phyloP scores from a whole-genome alignment of 2,113 vertebrate species.

The Sinocyclocheilus rhinocerous region DNA sequence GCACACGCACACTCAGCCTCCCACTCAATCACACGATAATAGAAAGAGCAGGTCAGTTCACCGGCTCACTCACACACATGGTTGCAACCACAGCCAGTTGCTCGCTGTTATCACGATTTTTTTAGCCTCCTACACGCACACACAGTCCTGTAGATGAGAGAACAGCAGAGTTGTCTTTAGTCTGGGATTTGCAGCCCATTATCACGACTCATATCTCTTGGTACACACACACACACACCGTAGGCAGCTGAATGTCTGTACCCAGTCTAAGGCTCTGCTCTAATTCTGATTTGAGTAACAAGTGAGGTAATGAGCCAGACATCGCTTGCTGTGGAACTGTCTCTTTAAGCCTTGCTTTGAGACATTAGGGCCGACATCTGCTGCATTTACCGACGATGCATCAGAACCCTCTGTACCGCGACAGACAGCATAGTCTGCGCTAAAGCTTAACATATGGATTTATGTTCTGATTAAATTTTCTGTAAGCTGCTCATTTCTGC shows the following conservation, averaged over 20 bases:
- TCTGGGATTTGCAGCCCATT: conserved; percentile 41
- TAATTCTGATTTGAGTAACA: conserved; percentile 8
- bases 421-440: neutral
- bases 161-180: conserved; percentile 8
- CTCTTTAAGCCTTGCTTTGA: neutral
- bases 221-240: conserved; percentile 6
- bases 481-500: neutral
- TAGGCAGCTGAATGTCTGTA: conserved; percentile 28
- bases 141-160: neutral
- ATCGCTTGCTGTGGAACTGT: neutral
- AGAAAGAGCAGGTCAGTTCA: conserved; percentile 49
- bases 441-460: conserved; percentile 5
- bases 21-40: conserved; percentile 38
- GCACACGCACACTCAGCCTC: conserved; percentile 41
- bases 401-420: neutral
- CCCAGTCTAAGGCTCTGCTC: neutral
- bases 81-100: conserved; percentile 37
- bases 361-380: conserved; percentile 2
- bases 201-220: conserved; percentile 47
- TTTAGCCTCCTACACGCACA: conserved; percentile 37
- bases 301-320: conserved; percentile 17
- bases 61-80: conserved; percentile 45
- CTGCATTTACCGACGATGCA: neutral
- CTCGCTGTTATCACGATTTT: conserved; percentile 45
- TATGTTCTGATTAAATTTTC: neutral